A percentile compares a stretch with the other conserved stretches of the same genome.
Evolutionary conservation across 2,888 invertebrate species (phyloP).

Genomic region (Cistogaster globosa): DNA sequence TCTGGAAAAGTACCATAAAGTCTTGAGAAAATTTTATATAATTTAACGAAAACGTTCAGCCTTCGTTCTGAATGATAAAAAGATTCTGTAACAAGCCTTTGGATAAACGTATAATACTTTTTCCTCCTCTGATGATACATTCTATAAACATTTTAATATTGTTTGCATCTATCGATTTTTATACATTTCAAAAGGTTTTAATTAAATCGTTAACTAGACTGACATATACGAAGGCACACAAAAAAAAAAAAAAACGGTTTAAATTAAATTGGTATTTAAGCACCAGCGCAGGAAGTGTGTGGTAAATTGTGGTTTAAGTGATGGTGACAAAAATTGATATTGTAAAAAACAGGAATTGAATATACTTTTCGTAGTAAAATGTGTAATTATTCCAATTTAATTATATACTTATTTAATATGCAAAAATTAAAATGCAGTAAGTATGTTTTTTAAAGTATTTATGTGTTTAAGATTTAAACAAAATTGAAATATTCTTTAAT

Average conservation of each 20-base stretch:
- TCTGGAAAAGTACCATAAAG: no score
- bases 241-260: not conserved
- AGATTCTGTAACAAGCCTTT: no score
- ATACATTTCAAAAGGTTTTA: slow-evolving; percentile 18
- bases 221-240: not conserved
- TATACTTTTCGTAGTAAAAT: slow-evolving; percentile 36
- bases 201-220: slow-evolving; percentile 26
- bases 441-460: no score
- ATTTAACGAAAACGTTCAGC: no score
- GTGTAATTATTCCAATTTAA: slow-evolving; percentile 36
- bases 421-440: no score
- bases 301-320: not conserved
- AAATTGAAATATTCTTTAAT: no score
- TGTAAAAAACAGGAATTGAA: not conserved
- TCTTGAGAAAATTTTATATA: no score
- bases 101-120: no score
- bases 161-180: slow-evolving; percentile 20
- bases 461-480: no score
- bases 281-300: not conserved
- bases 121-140: not conserved
- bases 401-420: not conserved
- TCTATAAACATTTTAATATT: not conserved
- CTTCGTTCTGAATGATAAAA: no score
- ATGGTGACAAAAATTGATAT: not conserved
- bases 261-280: slow-evolving; percentile 33